Base-by-base conservation (phyloP, 2,797 vertebrate genomes). In the Sparidentex hasta region DNA sequence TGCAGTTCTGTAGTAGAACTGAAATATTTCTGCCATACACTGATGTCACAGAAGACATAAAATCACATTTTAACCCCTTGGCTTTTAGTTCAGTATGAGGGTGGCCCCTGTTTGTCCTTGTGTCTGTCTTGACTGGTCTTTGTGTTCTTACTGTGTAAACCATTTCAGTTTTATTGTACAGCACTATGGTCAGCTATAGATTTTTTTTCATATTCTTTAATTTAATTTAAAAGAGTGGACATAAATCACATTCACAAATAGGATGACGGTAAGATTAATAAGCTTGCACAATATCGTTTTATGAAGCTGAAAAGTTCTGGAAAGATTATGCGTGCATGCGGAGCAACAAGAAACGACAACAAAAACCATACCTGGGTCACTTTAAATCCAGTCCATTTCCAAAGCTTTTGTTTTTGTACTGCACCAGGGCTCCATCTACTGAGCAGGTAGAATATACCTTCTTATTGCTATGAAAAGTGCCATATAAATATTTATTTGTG, bases 381-480 rank as follows among this genome's bases (percentile, higher is more conserved):
- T 52, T 73, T 65, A 27, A 66, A 48, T 69, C 52, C 21, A 52
- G 8, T 62, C 1, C 2, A 23, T 27, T 68, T 65, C n/a, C 27
- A 27, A 17, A 1, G 9, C 18, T 54, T 33, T 29, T 46, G 12
- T 43, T 44, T 51, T 51, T 43, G 20, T 47, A 57, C 29, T 44
- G 62, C 38, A 82, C 59, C 18, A 64, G 14, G 33, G 25, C 66
- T 69, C 41, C 55, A 65, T 50, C 76, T 65, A 55, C 59, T 72
- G 63, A 64, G 57, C 65, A 67, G 52, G 63, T 74, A 41, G 14
- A 82, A 61, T 56, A 71, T 57, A 52, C 6, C 14, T 68, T 38
- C 48, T 43, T 46, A 44, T 56, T 50, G 23, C 1, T 7, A 23
- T 44, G n/a, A 50, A 48, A 29, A 13, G 0, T 20, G 7, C 12